Evolutionary conservation across 2,888 invertebrate genomes (phyloP).

Genomic region (Meandrusa payeni): DNA sequence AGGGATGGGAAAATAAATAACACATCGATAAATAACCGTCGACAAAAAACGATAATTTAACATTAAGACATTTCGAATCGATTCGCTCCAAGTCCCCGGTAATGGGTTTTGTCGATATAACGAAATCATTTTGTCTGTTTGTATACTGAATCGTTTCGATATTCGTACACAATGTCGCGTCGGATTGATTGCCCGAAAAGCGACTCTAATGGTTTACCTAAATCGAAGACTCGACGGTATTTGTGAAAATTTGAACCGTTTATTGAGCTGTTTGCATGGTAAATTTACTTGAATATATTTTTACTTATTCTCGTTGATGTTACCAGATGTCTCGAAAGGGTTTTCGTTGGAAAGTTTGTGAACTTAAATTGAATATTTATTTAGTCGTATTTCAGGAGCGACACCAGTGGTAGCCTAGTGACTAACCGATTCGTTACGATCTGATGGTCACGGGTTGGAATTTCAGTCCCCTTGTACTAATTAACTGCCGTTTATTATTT

Average conservation of each 20-base stretch:
- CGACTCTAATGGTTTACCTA: constrained; percentile 19
- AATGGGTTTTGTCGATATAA: constrained; percentile 18
- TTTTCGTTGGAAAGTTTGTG: background rate
- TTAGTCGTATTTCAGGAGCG: too few relatives aligned
- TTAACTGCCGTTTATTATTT: too few relatives aligned
- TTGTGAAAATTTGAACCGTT: constrained; percentile 14
- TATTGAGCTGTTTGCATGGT: constrained; percentile 4
- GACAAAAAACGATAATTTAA: constrained; percentile 4
- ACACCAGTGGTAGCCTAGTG: too few relatives aligned
- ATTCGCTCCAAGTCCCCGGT: constrained; percentile 5
- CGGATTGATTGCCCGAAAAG: constrained; percentile 19
- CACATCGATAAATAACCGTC: background rate
- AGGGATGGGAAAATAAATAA: constrained; percentile 1
- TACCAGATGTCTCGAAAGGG: background rate
- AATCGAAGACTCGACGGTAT: constrained; percentile 10
- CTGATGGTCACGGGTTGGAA: too few relatives aligned
- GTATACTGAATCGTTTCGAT: constrained; percentile 17
- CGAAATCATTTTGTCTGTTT: constrained; percentile 24
- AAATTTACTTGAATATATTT: constrained; percentile 8
- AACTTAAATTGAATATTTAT: too few relatives aligned
- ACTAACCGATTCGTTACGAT: too few relatives aligned
- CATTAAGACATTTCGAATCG: constrained; percentile 14
- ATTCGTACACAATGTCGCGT: constrained; percentile 15
- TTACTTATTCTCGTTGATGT: constrained; percentile 1
- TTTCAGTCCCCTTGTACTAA: too few relatives aligned